Evolutionary conservation across 2,113 vertebrate genomes (phyloP).

Genomic region (Verasper variegatus): DNA sequence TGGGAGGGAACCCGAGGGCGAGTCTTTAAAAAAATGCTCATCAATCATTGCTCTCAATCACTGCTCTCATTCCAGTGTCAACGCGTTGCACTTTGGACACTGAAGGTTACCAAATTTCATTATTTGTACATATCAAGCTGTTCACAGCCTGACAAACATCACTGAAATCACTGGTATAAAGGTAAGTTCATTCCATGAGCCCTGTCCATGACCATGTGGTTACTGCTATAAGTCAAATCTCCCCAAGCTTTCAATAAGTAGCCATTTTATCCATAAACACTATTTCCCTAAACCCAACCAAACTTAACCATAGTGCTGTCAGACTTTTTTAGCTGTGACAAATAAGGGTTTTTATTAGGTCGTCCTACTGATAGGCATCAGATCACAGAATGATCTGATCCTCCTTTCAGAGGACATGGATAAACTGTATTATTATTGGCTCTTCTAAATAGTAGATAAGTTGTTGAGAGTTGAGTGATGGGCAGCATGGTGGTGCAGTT

Average conservation of each 20-base stretch:
- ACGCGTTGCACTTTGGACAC: not conserved
- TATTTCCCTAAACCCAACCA: not conserved
- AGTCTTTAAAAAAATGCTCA: conserved; percentile 5
- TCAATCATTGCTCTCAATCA: conserved; percentile 12
- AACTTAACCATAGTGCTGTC: not conserved
- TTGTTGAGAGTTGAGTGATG: not conserved
- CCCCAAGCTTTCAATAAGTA: not conserved
- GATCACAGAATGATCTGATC: no score
- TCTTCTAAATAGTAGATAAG: not conserved
- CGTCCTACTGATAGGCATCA: no score
- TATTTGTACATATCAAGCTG: conserved; percentile 4
- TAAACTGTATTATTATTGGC: not conserved
- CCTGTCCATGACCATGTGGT: not conserved
- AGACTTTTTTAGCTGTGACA: no score
- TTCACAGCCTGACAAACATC: not conserved
- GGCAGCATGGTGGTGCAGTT: not conserved
- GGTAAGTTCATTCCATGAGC: not conserved
- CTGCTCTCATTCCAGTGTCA: conserved; percentile 13
- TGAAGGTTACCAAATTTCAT: not conserved
- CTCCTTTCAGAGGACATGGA: not conserved
- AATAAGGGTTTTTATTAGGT: no score
- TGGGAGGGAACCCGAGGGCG: conserved; percentile 8
- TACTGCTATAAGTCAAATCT: not conserved
- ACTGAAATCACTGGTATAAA: not conserved
- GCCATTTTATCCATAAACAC: not conserved